Conservation (phyloP, 1,140 invertebrate genomes). For the Trachelipus rathkii region DNA sequence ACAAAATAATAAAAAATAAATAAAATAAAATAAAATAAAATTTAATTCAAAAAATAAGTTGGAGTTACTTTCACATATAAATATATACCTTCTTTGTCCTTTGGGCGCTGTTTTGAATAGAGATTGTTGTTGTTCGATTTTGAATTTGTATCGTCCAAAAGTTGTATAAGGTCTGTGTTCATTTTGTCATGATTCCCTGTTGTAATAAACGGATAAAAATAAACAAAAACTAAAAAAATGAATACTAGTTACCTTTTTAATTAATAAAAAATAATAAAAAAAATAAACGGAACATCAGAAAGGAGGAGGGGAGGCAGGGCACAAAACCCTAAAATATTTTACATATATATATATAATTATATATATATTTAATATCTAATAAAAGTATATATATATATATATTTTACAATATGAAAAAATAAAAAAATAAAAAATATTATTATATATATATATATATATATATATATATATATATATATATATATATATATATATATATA, state of each 20-base stretch:
- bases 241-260: slow-evolving; percentile 11
- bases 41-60: too few species aligned
- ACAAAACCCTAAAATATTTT: too few species aligned
- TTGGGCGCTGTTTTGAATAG: not conserved
- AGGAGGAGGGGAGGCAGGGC: too few species aligned
- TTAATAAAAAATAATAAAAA: not conserved
- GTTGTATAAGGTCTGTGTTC: not conserved
- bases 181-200: not conserved
- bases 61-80: not conserved
- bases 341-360: too few species aligned
- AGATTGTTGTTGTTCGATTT: not conserved
- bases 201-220: not conserved
- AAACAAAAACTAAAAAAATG: not conserved
- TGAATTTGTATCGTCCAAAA: not conserved
- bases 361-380: too few species aligned
- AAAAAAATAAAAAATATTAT: not conserved
- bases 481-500: slow-evolving; percentile 3
- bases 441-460: not conserved
- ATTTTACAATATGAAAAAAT: too few species aligned
- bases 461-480: not conserved
- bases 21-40: too few species aligned
- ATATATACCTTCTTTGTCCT: slow-evolving; percentile 1
- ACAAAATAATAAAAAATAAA: too few species aligned
- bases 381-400: too few species aligned
- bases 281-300: not conserved